These are phyloP conservation scores for Osmoderma eremita DNA, from an alignment of 2,888 invertebrate genomes.

Conservation along the genomic window DNA sequence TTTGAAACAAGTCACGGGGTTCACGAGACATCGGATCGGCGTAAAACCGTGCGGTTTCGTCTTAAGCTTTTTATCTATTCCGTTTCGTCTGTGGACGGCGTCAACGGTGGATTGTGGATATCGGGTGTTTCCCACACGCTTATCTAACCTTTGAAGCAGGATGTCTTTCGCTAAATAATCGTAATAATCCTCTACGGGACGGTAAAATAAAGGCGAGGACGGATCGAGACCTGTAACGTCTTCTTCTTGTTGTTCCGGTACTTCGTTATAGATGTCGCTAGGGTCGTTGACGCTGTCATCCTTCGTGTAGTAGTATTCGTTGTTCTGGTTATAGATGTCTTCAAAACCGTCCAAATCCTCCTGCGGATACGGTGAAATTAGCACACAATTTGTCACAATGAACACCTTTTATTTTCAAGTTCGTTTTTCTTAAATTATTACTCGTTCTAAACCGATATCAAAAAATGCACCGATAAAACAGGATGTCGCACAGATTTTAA, in stretches of 20 bases:
- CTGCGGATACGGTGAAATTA: slow-evolving; percentile 41
- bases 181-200: not conserved
- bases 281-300: not conserved
- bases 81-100: slow-evolving; percentile 28
- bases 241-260: too few species aligned
- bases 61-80: slow-evolving; percentile 41
- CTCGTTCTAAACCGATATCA: not conserved
- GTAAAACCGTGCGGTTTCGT: slow-evolving; percentile 12
- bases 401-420: not conserved
- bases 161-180: not conserved
- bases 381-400: slow-evolving; percentile 18
- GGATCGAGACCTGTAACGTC: not conserved
- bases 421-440: not conserved
- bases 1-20: slow-evolving; percentile 48
- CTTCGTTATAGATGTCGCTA: slow-evolving; percentile 8
- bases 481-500: too few species aligned
- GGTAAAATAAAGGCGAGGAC: not conserved
- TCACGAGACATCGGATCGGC: slow-evolving; percentile 46
- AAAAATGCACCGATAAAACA: too few species aligned
- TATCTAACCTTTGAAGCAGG: slow-evolving; percentile 5
- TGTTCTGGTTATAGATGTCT: slow-evolving; percentile 13
- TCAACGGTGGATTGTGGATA: not conserved
- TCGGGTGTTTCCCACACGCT: slow-evolving; percentile 8
- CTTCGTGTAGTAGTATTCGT: not conserved
- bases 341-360: slow-evolving; percentile 23